Evolutionary conservation across 2,888 invertebrate species (phyloP), one percentile per base, ranked within the genome.

Genomic region (Hofmannophila pseudospretella): DNA sequence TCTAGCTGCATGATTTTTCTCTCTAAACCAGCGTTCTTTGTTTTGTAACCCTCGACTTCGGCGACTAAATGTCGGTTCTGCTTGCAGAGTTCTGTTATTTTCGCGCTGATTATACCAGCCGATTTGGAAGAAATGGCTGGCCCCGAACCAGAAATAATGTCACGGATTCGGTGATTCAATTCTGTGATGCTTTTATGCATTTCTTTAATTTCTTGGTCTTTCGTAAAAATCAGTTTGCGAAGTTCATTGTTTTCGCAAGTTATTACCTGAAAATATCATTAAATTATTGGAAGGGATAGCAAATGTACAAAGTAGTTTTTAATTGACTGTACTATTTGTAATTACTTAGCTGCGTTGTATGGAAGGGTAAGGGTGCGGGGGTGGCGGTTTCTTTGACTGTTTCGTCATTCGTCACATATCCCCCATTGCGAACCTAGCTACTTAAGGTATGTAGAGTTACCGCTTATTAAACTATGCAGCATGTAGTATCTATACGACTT

Each of bases 81-180:
- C 62, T 91, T 91, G 51, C 90, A 91, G 4, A 92, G 71, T 37
- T 92, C 91, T 0, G 91, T 88, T 40, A 92, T 89, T 74, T 92
- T 92, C n/a, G 88, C 79, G 27, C 89, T 89, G 1, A 90, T 89
- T 5, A 89, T 58, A 16, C 90, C 89, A 4, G 86, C 85, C 1
- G 89, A 81, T 52, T 87, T 79, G 1, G 82, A 74, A 4, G 85
- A 84, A 43, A 86, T 82, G 1, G 80, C 79, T 1, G 87, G 81
- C 0, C 86, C 81, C 2, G 72, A 58, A 0, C 78, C 76, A 7
- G 81, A 77, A 47, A 89, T 86, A 1, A 88, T 84, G 42, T 88
- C 88, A 19, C 87, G 78, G n/a, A 89, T 77, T 20, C 88, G 69
- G 46, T 75, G 74, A 30, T 79, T 84, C 20, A 89, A 58, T 22